These are phyloP conservation scores for Himalopsyche kuldschensis DNA, from an alignment of 2,888 invertebrate genomes.

Conservation along the genomic window DNA sequence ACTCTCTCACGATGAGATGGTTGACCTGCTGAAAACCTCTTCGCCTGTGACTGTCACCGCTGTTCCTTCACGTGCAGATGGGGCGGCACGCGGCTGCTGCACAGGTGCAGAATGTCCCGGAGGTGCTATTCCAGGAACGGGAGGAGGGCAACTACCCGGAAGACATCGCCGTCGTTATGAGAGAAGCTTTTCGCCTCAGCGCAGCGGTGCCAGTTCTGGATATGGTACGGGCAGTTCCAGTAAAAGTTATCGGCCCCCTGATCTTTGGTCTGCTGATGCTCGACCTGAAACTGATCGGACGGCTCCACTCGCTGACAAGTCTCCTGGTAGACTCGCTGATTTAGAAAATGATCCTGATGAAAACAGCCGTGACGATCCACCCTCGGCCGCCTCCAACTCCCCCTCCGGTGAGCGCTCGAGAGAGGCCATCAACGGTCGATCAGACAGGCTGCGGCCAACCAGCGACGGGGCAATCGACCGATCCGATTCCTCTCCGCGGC, in stretches of 20 bases:
- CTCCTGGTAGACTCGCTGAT: not conserved
- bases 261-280: slow-evolving; percentile 23
- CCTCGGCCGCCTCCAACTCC: not conserved
- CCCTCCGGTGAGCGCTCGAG: slow-evolving; percentile 28
- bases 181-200: slow-evolving; percentile 74
- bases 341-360: slow-evolving; percentile 16
- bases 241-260: slow-evolving; percentile 35
- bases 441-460: slow-evolving; percentile 15
- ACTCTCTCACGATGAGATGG: slow-evolving; percentile 88
- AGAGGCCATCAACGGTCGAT: slow-evolving; percentile 16
- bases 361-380: slow-evolving; percentile 6
- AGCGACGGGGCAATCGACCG: slow-evolving; percentile 9
- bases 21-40: slow-evolving; percentile 87
- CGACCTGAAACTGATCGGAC: slow-evolving; percentile 15
- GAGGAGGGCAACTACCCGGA: slow-evolving; percentile 57
- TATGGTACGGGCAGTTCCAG: slow-evolving; percentile 70
- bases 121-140: slow-evolving; percentile 50
- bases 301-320: not conserved
- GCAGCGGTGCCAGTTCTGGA: slow-evolving; percentile 80
- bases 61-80: slow-evolving; percentile 66
- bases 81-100: slow-evolving; percentile 28
- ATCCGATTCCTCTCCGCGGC: slow-evolving; percentile 21
- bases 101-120: slow-evolving; percentile 38
- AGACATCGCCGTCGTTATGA: slow-evolving; percentile 71
- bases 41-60: slow-evolving; percentile 83